phyloP scores from a whole-genome alignment of 1,140 invertebrate species.

The Tetraneura akinire region DNA sequence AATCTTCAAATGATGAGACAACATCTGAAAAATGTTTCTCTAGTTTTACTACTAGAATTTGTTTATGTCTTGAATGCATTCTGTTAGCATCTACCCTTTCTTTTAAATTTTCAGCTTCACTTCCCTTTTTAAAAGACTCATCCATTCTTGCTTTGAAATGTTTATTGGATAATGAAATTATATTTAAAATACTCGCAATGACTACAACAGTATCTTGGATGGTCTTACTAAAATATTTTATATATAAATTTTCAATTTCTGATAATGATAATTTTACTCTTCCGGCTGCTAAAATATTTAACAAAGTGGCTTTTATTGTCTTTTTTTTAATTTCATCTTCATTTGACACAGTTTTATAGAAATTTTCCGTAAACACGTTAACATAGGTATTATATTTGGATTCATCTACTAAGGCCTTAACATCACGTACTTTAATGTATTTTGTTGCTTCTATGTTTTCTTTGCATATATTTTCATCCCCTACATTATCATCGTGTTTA shows the following conservation, averaged over 20 bases:
- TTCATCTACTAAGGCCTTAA: no score
- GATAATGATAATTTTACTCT: not conserved
- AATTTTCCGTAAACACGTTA: not conserved
- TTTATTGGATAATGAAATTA: slow-evolving; percentile 39
- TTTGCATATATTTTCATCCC: no score
- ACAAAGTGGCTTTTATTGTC: no score
- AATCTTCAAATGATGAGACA: not conserved
- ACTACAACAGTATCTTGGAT: slow-evolving; percentile 31
- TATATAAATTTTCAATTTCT: slow-evolving; percentile 4
- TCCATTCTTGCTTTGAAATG: slow-evolving; percentile 34
- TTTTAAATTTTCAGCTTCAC: slow-evolving; percentile 44
- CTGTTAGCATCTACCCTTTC: slow-evolving; percentile 38
- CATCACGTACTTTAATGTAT: no score
- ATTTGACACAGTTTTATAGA: no score
- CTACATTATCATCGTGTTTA: no score
- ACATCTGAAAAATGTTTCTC: not conserved
- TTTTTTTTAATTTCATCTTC: no score
- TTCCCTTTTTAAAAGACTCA: slow-evolving; percentile 33
- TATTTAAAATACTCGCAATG: slow-evolving; percentile 35
- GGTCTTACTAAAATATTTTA: slow-evolving; percentile 23
- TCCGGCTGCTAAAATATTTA: no score
- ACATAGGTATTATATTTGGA: no score
- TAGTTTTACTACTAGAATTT: slow-evolving; percentile 1
- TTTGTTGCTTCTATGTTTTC: no score
- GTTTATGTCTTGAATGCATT: slow-evolving; percentile 21